Conservation (phyloP, 2,797 vertebrate genomes). For the Hypotaenidia philippensis region DNA sequence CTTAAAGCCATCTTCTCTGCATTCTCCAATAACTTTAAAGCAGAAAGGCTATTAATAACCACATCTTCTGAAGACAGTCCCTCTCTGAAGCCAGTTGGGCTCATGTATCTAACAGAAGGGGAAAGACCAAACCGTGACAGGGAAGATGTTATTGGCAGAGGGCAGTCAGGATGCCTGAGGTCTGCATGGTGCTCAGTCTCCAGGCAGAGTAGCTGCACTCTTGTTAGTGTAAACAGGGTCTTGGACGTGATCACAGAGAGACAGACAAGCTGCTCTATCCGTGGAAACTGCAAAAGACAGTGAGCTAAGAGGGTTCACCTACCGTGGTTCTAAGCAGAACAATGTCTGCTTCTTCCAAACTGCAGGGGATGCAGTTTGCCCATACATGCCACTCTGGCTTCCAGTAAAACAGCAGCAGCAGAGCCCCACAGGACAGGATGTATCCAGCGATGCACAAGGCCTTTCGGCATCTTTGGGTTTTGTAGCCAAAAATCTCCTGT, state of each 20-base stretch:
- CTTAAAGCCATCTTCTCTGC: not conserved
- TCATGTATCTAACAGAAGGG: not conserved
- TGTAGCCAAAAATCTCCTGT: conserved; percentile 79
- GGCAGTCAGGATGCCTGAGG: not conserved
- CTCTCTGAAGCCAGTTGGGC: not conserved
- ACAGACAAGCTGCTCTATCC: not conserved
- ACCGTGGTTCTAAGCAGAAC: conserved; percentile 77
- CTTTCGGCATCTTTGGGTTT: conserved; percentile 39
- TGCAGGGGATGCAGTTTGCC: conserved; percentile 69
- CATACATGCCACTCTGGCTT: conserved; percentile 80
- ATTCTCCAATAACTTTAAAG: not conserved
- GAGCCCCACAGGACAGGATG: conserved; percentile 73
- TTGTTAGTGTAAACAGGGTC: not conserved
- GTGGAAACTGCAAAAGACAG: not conserved
- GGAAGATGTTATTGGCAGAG: too few species aligned
- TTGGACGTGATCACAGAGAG: not conserved
- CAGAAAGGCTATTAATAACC: not conserved
- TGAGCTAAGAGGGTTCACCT: not conserved
- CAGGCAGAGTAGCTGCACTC: not conserved
- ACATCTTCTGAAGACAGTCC: not conserved
- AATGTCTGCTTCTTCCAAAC: conserved; percentile 76
- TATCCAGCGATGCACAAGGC: conserved; percentile 55
- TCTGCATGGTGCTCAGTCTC: not conserved
- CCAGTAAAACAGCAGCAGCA: conserved; percentile 81
- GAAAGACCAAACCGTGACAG: not conserved